Percentiles rank a stretch among this genome's conserved stretches.
Conservation (phyloP, 2,797 vertebrate genomes). For the Peromyscus nudipes region DNA sequence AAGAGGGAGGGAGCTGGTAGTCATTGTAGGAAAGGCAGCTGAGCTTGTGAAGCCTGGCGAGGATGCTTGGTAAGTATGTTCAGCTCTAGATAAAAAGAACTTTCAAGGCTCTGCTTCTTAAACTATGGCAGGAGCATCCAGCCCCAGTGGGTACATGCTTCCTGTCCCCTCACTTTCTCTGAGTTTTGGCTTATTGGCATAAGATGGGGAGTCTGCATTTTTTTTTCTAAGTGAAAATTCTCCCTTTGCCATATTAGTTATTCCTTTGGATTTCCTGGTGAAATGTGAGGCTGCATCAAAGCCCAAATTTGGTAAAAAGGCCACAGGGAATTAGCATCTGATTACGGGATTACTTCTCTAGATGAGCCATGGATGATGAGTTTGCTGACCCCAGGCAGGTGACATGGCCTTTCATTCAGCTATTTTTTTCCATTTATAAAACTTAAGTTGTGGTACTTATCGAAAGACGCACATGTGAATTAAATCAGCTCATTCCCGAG, state of each 20-base stretch:
- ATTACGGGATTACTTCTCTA: background rate
- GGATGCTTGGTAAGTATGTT: background rate
- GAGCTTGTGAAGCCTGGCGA: background rate
- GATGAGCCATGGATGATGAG: background rate
- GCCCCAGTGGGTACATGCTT: background rate
- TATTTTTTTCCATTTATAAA: slow-evolving; percentile 15
- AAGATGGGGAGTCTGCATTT: slow-evolving; percentile 8
- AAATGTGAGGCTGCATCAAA: slow-evolving; percentile 7
- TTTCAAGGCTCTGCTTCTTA: background rate
- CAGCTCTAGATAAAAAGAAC: background rate
- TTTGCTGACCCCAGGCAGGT: background rate
- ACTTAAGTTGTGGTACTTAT: background rate
- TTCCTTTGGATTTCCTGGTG: slow-evolving; percentile 34
- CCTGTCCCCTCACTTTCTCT: slow-evolving; percentile 4
- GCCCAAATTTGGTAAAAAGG: background rate
- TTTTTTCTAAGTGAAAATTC: slow-evolving; percentile 61
- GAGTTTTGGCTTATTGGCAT: slow-evolving; percentile 46
- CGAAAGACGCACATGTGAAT: background rate
- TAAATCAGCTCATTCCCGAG: background rate
- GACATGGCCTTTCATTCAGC: background rate
- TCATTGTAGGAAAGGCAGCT: background rate
- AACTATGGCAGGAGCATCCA: background rate
- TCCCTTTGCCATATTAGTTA: slow-evolving; percentile 51
- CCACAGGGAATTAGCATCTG: background rate
- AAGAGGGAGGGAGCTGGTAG: background rate